These are phyloP conservation scores for Cephus sareptanus DNA, from an alignment of 2,888 invertebrate species.

Conservation along the genomic window DNA sequence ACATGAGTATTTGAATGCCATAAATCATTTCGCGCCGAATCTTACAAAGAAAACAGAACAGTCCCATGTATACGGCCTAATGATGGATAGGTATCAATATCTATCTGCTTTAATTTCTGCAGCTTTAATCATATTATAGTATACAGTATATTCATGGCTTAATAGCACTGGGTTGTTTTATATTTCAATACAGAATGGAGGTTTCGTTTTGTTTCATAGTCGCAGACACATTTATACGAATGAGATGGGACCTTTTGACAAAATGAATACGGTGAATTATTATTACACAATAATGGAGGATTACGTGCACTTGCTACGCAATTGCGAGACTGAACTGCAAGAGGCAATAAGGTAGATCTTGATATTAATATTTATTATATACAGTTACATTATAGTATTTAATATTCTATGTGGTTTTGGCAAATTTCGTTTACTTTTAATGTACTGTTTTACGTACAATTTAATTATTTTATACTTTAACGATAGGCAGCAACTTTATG, in stretches of 20 bases:
- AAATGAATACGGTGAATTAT: constrained; percentile 28
- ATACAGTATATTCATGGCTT: not conserved
- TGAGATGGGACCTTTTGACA: constrained; percentile 17
- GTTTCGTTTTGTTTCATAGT: constrained; percentile 17
- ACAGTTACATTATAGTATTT: not conserved
- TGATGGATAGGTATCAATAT: constrained; percentile 12
- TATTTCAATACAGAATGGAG: not conserved
- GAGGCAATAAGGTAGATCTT: constrained; percentile 18
- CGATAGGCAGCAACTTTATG: constrained; percentile 65
- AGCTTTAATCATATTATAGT: not conserved
- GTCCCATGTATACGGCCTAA: constrained; percentile 11
- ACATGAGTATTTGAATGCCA: constrained; percentile 62
- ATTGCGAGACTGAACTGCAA: constrained; percentile 39
- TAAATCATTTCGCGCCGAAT: constrained; percentile 60
- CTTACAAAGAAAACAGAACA: constrained; percentile 39
- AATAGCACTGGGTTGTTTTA: not conserved
- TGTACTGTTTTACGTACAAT: not conserved
- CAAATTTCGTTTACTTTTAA: not conserved
- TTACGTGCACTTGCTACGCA: constrained; percentile 41
- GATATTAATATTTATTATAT: not conserved
- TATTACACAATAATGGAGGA: constrained; percentile 42
- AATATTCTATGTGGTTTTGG: not conserved
- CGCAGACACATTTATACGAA: constrained; percentile 39
- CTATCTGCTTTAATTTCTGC: not conserved
- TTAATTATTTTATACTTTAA: constrained; percentile 23